Percentiles rank a stretch among this genome's conserved stretches.
Conservation (phyloP, 2,888 invertebrate species). For the Mechanitis messenoides region DNA sequence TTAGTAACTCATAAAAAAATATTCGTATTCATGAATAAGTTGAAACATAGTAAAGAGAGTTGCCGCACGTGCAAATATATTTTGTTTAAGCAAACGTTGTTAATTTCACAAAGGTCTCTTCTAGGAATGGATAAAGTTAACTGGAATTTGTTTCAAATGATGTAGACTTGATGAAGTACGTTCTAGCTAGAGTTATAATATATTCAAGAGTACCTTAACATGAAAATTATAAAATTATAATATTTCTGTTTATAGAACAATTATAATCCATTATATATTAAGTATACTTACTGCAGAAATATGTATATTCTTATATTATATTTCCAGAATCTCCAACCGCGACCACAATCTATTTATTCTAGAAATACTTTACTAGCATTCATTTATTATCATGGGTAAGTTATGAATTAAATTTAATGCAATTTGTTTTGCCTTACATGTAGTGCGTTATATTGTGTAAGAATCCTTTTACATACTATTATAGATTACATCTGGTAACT, state of each 20-base stretch:
- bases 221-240: no score
- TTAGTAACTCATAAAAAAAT: not conserved
- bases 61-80: constrained; percentile 46
- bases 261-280: no score
- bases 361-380: constrained; percentile 3
- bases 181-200: not conserved
- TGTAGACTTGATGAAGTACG: not conserved
- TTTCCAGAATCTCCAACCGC: no score
- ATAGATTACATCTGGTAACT: constrained; percentile 23
- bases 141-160: not conserved
- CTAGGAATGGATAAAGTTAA: constrained; percentile 8
- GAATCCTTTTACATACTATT: constrained; percentile 24
- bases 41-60: constrained; percentile 17
- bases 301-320: no score
- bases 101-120: constrained; percentile 28
- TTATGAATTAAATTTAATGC: constrained; percentile 17
- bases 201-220: no score
- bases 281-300: no score
- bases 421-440: constrained; percentile 24
- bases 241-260: no score
- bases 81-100: constrained; percentile 29
- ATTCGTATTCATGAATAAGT: constrained; percentile 14
- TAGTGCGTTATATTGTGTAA: constrained; percentile 13
- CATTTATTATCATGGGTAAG: constrained; percentile 10
- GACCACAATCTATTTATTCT: not conserved